Base-by-base conservation (phyloP, 2,888 invertebrate species). In the Caenorhabditis sp. region DNA sequence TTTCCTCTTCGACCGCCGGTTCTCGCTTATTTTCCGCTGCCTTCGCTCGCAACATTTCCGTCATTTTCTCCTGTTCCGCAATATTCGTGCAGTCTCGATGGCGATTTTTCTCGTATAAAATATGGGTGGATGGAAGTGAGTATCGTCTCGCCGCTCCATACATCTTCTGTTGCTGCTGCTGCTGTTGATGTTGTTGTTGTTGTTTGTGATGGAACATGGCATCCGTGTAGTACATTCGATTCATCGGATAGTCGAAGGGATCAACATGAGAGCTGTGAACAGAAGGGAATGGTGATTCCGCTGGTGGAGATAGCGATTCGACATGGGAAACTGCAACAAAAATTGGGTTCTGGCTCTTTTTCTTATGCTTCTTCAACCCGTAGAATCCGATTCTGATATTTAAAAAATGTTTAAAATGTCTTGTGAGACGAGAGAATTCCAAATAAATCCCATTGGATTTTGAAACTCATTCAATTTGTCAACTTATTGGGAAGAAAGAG, bases 91-190 rank as follows among this genome's bases (percentile, higher is more conserved):
- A 59, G 4, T 68, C 73, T n/a, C 66, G 38, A 57, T 70, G 63
- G 10, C 64, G 60, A 5, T 68, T 70, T 53, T 62, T 67, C 14
- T 63, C 70, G 36, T 57, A 75, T 3, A 70, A 61, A 59, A 75
- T 75, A 31, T 75, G 75, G 0, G 75, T 75, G 0, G 75, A 67
- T 21, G 75, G 75, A 8, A 75, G 52, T 1, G 75, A 75, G 27
- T 59, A 65, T 8, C 68, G 27, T 23, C 17, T 52, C 10, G 52
- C 3, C 52, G 21, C 7, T 21, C 23, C 52, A 23, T 52, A 52
- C n/a, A 23, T 52, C n/a, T 52, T 23, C 10, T 52, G 21, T 52
- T 52, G 21, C 3, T n/a, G n/a, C n/a, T n/a, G n/a, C n/a, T 20
- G 50, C 23, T 54, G 54, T 8, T 54, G 14, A 7, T 21, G 26